Percentiles rank a stretch among this genome's conserved stretches.
These are phyloP conservation scores for Cossypha niveicapilla DNA, from an alignment of 2,797 vertebrate species.

Conservation along the genomic window DNA sequence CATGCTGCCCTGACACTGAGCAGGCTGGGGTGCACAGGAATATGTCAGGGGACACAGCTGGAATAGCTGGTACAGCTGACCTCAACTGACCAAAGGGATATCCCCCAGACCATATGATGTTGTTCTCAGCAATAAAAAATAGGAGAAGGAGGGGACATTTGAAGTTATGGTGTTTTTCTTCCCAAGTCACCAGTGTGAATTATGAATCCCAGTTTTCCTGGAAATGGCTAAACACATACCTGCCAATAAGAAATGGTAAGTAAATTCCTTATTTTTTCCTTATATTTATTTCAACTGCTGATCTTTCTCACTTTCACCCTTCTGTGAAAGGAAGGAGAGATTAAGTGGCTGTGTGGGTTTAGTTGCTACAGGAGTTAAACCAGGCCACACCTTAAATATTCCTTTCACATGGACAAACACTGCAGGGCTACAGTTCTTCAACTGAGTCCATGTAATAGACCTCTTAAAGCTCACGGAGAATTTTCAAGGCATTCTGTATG, in stretches of 20 bases:
- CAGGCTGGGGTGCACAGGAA: background rate
- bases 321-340: accelerated
- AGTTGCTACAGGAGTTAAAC: background rate
- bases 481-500: background rate
- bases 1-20: background rate
- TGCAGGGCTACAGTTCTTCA: background rate
- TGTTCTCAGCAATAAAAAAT: background rate
- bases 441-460: accelerated
- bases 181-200: accelerated
- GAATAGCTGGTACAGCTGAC: background rate
- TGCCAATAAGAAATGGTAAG: background rate
- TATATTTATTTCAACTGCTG: background rate
- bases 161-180: background rate
- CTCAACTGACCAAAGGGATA: background rate
- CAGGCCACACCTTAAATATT: background rate
- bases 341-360: accelerated
- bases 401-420: background rate
- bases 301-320: background rate
- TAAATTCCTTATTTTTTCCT: background rate
- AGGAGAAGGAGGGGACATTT: background rate
- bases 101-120: background rate
- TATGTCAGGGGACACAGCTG: background rate
- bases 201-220: background rate
- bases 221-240: background rate
- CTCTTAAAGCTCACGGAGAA: accelerated